These are phyloP conservation scores for Sialia sialis DNA, from an alignment of 2,113 vertebrate species.

Conservation along the genomic window DNA sequence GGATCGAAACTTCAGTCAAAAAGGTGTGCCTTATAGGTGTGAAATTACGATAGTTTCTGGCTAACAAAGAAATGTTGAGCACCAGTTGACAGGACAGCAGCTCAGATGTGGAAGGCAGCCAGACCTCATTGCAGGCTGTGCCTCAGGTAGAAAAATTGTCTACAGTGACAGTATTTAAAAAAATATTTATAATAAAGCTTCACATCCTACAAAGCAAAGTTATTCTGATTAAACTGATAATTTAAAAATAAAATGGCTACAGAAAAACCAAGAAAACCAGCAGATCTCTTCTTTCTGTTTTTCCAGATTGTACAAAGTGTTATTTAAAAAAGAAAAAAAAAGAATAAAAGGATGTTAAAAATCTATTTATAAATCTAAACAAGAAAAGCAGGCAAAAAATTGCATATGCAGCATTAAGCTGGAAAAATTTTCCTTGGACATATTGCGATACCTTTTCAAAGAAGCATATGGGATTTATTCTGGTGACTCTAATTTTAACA, in stretches of 20 bases:
- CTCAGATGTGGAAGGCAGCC: not conserved
- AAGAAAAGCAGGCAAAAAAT: conserved; percentile 17
- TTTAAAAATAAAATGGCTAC: not conserved
- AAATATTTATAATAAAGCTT: not conserved
- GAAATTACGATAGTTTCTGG: no score
- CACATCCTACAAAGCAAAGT: not conserved
- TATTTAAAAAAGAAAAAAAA: not conserved
- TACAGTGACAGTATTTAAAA: not conserved
- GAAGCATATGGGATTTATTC: conserved; percentile 67
- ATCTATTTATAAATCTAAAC: not conserved
- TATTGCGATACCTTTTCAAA: conserved; percentile 51
- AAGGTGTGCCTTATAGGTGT: no score
- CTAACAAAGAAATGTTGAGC: not conserved
- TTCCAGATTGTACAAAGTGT: not conserved
- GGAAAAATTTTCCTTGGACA: conserved; percentile 44
- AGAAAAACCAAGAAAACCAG: not conserved
- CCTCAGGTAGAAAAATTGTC: not conserved
- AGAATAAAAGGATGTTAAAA: not conserved
- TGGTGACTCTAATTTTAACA: conserved; percentile 68
- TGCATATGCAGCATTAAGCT: conserved; percentile 23
- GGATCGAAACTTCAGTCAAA: no score
- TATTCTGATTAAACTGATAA: not conserved
- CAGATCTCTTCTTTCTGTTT: not conserved
- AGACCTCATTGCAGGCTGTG: not conserved
- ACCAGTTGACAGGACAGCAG: not conserved